These are phyloP conservation scores for Drosophila athabasca DNA, from an alignment of 1,140 invertebrate genomes.

Conservation along the genomic window DNA sequence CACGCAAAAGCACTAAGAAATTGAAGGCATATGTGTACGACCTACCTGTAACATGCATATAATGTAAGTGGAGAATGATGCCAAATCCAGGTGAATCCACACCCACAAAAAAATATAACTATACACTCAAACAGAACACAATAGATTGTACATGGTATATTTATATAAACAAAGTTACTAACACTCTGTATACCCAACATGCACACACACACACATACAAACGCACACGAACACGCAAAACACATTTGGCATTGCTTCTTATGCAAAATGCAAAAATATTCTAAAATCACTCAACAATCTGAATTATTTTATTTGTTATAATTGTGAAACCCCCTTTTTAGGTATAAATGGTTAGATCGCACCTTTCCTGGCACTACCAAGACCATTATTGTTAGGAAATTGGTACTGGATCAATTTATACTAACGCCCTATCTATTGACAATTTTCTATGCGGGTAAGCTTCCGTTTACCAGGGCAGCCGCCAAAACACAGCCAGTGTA, in stretches of 20 bases:
- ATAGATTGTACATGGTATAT: background rate
- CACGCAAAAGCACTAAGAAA: conserved; percentile 4
- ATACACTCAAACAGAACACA: conserved; percentile 3
- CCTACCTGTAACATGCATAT: conserved; percentile 9
- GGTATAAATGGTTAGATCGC: conserved; percentile 91
- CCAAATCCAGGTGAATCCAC: conserved; percentile 9
- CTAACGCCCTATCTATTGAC: conserved; percentile 89
- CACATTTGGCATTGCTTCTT: conserved; percentile 5
- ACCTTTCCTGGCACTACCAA: conserved; percentile 87
- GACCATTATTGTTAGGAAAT: conserved; percentile 88
- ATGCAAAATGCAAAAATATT: background rate
- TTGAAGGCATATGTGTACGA: too few relatives aligned
- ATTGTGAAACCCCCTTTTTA: conserved; percentile 66
- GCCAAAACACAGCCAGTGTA: too few relatives aligned
- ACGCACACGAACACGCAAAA: too few relatives aligned
- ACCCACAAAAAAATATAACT: background rate
- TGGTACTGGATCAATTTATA: conserved; percentile 90
- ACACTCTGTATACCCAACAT: background rate
- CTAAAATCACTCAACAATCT: background rate
- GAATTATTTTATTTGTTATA: background rate
- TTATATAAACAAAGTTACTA: background rate
- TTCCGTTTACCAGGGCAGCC: background rate
- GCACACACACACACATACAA: too few relatives aligned
- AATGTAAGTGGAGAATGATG: conserved; percentile 52
- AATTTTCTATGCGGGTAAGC: conserved; percentile 89